These are phyloP conservation scores for Apogon hyalosoma DNA, from an alignment of 2,797 vertebrate species.

Conservation along the genomic window DNA sequence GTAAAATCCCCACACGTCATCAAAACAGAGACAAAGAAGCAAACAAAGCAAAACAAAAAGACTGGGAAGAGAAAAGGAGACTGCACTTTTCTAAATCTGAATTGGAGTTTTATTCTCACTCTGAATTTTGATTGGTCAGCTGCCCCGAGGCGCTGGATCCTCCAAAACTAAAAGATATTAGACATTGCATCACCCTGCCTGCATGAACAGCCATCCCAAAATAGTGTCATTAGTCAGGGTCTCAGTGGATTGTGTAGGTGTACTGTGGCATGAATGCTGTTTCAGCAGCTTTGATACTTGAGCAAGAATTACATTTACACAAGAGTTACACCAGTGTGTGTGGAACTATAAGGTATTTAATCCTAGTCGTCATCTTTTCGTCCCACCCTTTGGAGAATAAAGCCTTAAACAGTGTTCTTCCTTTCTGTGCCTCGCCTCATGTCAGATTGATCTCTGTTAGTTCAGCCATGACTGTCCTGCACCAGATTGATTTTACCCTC, in stretches of 20 bases:
- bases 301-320: not conserved
- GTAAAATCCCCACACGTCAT: not conserved
- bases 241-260: conserved; percentile 34
- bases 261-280: conserved; percentile 15
- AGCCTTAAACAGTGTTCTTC: no score
- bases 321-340: not conserved
- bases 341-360: not conserved
- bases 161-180: conserved; percentile 13
- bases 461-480: no score
- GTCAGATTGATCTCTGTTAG: no score
- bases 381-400: no score
- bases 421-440: no score
- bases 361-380: not conserved
- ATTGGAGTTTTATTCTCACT: not conserved
- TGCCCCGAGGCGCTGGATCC: not conserved
- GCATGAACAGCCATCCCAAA: conserved; percentile 24
- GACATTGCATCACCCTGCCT: conserved; percentile 3
- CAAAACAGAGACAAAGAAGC: not conserved
- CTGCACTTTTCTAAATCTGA: conserved; percentile 9
- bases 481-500: no score
- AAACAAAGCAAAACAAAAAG: not conserved
- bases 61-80: not conserved
- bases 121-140: conserved; percentile 7
- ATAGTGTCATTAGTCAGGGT: conserved; percentile 37
- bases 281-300: conserved; percentile 38